Evolutionary conservation across 1,140 invertebrate species (phyloP).

Genomic region (Drosophila bocqueti): DNA sequence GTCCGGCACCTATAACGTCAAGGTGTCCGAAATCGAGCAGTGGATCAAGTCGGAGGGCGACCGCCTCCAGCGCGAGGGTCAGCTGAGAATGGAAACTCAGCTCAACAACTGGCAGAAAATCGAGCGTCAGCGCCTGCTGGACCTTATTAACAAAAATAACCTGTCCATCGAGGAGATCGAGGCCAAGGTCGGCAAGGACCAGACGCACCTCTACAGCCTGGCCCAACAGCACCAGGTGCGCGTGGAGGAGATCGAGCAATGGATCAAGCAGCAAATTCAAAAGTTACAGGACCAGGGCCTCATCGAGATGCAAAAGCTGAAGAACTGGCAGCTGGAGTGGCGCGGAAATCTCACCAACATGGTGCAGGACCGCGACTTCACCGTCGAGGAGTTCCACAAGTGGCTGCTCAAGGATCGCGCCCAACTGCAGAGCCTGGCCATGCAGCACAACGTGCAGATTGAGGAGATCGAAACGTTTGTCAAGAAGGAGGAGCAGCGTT

Average conservation of each 20-base stretch:
- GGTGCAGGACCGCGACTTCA: constrained; percentile 80
- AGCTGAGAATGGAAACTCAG: constrained; percentile 71
- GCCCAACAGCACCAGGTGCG: constrained; percentile 81
- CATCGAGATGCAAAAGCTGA: constrained; percentile 76
- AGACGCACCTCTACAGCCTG: constrained; percentile 71
- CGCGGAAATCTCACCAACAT: constrained; percentile 80
- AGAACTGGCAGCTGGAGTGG: constrained; percentile 80
- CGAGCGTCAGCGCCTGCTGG: constrained; percentile 70
- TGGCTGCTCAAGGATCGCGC: constrained; percentile 77
- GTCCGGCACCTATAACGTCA: constrained; percentile 71
- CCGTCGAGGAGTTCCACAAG: constrained; percentile 82
- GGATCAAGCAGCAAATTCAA: constrained; percentile 78
- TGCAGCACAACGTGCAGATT: constrained; percentile 82
- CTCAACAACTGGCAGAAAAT: constrained; percentile 81
- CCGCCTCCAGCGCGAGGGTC: constrained; percentile 74
- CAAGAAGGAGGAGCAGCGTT: constrained; percentile 80
- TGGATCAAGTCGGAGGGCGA: constrained; percentile 80
- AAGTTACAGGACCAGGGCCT: constrained; percentile 70
- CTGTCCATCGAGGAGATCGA: constrained; percentile 78
- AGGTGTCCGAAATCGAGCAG: constrained; percentile 75
- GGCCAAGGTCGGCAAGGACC: constrained; percentile 67
- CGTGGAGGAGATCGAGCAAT: constrained; percentile 81
- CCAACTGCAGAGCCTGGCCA: constrained; percentile 71
- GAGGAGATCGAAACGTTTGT: constrained; percentile 82
- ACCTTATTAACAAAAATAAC: constrained; percentile 75